phyloP scores from a whole-genome alignment of 2,113 vertebrate genomes.

The Pterocles burchelli region DNA sequence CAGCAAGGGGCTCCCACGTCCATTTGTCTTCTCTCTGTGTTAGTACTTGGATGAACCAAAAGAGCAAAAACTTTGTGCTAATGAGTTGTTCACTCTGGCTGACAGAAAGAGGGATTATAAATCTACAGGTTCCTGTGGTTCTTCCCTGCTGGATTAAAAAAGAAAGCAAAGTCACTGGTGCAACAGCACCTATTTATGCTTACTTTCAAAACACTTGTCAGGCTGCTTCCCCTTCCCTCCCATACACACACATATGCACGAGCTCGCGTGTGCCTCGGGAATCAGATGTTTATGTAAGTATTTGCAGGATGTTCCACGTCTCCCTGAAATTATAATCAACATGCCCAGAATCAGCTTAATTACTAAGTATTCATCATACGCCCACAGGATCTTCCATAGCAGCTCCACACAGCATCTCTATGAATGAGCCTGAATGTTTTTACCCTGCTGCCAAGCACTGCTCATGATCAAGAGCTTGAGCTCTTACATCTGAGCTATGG shows the following conservation, averaged over 20 bases:
- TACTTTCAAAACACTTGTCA: not conserved
- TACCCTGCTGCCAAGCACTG: not conserved
- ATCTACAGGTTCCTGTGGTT: not conserved
- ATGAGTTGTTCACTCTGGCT: not conserved
- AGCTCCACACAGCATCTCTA: not conserved
- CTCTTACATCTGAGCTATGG: not conserved
- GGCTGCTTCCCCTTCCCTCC: not conserved
- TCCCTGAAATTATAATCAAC: slow-evolving; percentile 36
- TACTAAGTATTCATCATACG: slow-evolving; percentile 25
- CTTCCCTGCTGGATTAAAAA: not conserved
- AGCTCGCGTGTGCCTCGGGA: not conserved
- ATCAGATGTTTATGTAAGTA: slow-evolving; percentile 43
- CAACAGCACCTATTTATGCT: not conserved
- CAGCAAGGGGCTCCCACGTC: not conserved
- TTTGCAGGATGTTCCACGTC: slow-evolving; percentile 40
- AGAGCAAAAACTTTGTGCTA: not conserved
- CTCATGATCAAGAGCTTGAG: not conserved
- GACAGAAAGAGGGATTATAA: not conserved
- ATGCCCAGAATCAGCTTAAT: slow-evolving; percentile 45
- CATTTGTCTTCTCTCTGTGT: not conserved
- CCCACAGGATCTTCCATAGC: slow-evolving; percentile 6
- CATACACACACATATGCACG: not conserved
- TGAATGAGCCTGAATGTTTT: slow-evolving; percentile 33
- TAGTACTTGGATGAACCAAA: not conserved
- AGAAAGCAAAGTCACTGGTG: not conserved